Conservation (phyloP, 2,888 invertebrate species). For the Dynastes maya region DNA sequence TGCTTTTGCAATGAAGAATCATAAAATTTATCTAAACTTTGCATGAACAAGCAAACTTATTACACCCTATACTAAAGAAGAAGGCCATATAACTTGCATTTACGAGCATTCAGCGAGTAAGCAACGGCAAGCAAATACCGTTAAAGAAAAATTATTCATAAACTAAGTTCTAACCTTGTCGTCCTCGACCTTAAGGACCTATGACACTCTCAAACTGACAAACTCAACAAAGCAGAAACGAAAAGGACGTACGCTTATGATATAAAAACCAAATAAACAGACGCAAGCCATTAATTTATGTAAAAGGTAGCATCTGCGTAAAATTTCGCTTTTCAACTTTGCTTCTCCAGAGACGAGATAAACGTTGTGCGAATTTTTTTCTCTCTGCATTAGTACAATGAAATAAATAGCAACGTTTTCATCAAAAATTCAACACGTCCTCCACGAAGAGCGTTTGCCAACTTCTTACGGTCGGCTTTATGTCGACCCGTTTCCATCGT, state of each 20-base stretch:
- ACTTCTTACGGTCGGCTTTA: constrained; percentile 3
- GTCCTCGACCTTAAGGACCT: too few species aligned
- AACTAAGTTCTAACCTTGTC: too few species aligned
- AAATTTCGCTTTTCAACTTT: neutral
- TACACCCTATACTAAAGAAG: too few species aligned
- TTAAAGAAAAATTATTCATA: too few species aligned
- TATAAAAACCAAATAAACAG: neutral
- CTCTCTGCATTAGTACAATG: constrained; percentile 7
- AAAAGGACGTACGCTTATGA: neutral
- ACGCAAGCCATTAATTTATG: neutral
- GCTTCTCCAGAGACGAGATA: neutral
- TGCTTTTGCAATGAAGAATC: too few species aligned
- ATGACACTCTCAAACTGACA: neutral
- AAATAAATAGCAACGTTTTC: constrained; percentile 28
- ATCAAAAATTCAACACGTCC: constrained; percentile 30
- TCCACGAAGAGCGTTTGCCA: neutral
- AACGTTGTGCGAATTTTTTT: constrained; percentile 2
- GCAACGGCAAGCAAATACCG: too few species aligned
- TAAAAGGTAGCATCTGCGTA: neutral
- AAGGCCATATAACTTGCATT: too few species aligned
- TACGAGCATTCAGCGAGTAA: too few species aligned
- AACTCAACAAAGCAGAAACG: neutral
- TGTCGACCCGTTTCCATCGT: neutral
- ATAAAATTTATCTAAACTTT: too few species aligned
- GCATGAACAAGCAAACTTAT: too few species aligned